Conservation (phyloP, 2,797 vertebrate genomes). For the Anguilla obscura region DNA sequence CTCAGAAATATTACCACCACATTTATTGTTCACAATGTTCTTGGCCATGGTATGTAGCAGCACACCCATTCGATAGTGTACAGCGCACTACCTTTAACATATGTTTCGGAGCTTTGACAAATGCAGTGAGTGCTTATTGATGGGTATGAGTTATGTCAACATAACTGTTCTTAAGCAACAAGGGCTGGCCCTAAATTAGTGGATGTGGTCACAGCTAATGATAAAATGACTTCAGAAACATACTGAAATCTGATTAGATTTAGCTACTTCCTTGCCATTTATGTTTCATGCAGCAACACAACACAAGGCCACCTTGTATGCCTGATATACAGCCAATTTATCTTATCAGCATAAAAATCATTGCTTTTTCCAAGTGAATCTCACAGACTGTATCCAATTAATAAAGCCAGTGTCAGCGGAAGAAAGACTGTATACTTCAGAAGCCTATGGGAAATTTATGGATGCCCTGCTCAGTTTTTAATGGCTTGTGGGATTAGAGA, state of each 20-base stretch:
- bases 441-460: background rate
- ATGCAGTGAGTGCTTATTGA: background rate
- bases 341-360: background rate
- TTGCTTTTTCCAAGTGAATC: conserved; percentile 12
- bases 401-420: background rate
- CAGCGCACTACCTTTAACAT: background rate
- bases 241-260: conserved; percentile 6
- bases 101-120: background rate
- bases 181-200: background rate
- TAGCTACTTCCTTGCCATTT: background rate
- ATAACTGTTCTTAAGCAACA: background rate
- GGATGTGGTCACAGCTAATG: background rate
- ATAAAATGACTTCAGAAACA: background rate
- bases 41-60: background rate
- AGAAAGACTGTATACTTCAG: background rate
- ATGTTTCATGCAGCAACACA: background rate
- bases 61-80: background rate
- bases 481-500: background rate
- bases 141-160: background rate
- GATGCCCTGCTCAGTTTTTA: background rate
- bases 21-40: background rate
- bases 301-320: background rate
- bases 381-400: background rate
- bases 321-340: background rate
- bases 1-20: background rate